phyloP scores from a whole-genome alignment of 2,888 invertebrate genomes.

The Carterocephalus palaemon region DNA sequence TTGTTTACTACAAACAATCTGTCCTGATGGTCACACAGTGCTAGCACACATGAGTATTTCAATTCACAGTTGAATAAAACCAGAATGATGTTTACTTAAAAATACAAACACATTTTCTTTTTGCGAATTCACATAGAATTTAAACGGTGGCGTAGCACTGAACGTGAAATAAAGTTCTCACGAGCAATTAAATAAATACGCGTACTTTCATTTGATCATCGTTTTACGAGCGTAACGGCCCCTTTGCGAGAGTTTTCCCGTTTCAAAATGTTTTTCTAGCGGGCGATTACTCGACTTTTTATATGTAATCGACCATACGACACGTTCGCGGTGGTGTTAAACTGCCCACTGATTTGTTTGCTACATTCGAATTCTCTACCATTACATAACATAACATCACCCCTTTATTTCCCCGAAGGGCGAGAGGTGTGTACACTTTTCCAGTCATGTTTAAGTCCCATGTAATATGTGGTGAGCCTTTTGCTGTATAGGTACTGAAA shows the following conservation, averaged over 20 bases:
- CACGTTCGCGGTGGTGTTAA: not conserved
- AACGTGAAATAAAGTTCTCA: slow-evolving; percentile 32
- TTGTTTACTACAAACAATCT: too few species aligned
- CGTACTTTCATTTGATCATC: slow-evolving; percentile 37
- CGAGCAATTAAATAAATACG: slow-evolving; percentile 45
- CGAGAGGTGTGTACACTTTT: too few species aligned
- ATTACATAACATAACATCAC: too few species aligned
- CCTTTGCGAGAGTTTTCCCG: slow-evolving; percentile 11
- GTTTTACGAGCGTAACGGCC: slow-evolving; percentile 25
- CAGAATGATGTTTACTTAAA: not conserved
- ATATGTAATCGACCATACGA: slow-evolving; percentile 5
- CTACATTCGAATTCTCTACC: too few species aligned
- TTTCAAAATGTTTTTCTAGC: slow-evolving; percentile 10
- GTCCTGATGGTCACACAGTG: not conserved
- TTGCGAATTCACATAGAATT: not conserved
- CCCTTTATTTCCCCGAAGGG: too few species aligned
- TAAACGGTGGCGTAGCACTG: slow-evolving; percentile 2
- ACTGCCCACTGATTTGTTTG: not conserved
- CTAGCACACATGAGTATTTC: not conserved
- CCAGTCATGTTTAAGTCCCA: too few species aligned
- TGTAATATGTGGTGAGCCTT: too few species aligned
- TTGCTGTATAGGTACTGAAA: too few species aligned
- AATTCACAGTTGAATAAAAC: not conserved
- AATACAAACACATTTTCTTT: too few species aligned
- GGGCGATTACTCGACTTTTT: not conserved